Percentiles rank a stretch among this genome's conserved stretches.
These are phyloP conservation scores for Lithobates sylvaticus DNA, from an alignment of 2,797 vertebrate species.

Conservation along the genomic window DNA sequence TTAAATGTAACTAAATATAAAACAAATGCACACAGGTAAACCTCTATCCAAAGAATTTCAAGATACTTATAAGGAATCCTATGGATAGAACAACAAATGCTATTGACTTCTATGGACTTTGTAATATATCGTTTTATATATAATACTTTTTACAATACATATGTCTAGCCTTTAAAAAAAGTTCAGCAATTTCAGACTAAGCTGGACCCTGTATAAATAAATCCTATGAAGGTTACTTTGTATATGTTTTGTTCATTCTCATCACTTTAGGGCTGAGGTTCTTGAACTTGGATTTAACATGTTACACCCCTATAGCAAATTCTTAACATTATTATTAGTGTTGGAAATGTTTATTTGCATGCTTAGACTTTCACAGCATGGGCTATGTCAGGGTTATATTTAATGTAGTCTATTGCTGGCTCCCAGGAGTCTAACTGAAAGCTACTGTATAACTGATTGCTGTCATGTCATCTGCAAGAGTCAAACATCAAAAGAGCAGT, in stretches of 20 bases:
- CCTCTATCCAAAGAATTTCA: too few relatives aligned
- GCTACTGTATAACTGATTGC: conserved; percentile 6
- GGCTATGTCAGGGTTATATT: conserved; percentile 12
- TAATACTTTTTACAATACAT: neutral
- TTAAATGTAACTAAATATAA: too few relatives aligned
- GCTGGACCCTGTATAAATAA: conserved; percentile 24
- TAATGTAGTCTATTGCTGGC: neutral
- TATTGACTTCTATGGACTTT: too few relatives aligned
- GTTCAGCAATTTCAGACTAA: neutral
- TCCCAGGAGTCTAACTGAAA: conserved; percentile 20
- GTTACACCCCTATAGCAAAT: conserved; percentile 2
- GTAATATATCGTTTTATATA: neutral
- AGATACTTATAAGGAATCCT: too few relatives aligned
- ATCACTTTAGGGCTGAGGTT: conserved; percentile 6
- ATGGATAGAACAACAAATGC: too few relatives aligned
- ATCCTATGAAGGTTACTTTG: conserved; percentile 3
- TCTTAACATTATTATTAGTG: conserved; percentile 15
- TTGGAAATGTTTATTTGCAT: conserved; percentile 33
- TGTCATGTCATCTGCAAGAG: conserved; percentile 1
- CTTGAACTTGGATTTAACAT: conserved; percentile 29
- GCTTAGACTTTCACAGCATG: conserved; percentile 23
- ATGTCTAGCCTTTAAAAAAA: neutral
- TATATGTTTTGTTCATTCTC: neutral
- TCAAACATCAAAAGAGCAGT: conserved; percentile 17
- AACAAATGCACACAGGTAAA: too few relatives aligned